phyloP scores from a whole-genome alignment of 2,113 vertebrate species.

The Chelonoidis abingdonii region DNA sequence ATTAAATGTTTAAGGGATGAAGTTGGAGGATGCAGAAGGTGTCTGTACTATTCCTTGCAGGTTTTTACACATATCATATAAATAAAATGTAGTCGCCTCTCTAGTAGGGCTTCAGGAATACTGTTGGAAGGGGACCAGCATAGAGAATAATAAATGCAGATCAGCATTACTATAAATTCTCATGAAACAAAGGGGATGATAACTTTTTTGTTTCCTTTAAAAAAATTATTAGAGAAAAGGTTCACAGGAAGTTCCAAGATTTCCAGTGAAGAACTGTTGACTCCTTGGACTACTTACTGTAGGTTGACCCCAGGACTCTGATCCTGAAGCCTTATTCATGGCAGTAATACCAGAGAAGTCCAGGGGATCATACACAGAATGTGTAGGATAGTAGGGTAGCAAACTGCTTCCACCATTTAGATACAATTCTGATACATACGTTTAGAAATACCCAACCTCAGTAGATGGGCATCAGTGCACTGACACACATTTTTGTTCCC shows the following conservation, averaged over 20 bases:
- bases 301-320: accelerated
- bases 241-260: background rate
- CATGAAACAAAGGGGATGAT: background rate
- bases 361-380: background rate
- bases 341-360: background rate
- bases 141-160: conserved; percentile 27
- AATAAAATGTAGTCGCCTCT: background rate
- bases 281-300: background rate
- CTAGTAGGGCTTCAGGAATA: background rate
- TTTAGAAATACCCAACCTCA: background rate
- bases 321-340: background rate
- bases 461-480: background rate
- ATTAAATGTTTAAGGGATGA: conserved; percentile 4
- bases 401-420: background rate
- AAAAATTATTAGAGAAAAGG: background rate
- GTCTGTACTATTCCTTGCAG: background rate
- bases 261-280: background rate
- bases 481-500: background rate
- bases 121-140: conserved; percentile 31
- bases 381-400: background rate
- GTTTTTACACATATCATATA: background rate
- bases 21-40: background rate
- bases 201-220: background rate
- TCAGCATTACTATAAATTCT: background rate
- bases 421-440: background rate